Conservation (phyloP, 2,113 vertebrate genomes). For the Chloropsis cyanopogon region DNA sequence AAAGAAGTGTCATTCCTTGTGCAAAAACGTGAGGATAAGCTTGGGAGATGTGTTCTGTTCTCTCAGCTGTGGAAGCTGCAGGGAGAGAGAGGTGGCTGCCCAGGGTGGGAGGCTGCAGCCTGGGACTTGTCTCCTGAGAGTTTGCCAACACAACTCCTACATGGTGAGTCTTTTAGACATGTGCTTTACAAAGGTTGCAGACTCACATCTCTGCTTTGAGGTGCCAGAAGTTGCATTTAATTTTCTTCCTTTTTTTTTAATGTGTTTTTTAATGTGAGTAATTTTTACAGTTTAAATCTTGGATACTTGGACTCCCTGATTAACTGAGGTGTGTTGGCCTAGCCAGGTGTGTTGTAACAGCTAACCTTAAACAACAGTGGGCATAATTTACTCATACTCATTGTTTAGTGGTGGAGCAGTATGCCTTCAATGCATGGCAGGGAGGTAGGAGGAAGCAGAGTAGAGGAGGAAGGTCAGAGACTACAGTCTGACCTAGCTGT, state of each 20-base stretch:
- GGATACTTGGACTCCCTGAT: neutral
- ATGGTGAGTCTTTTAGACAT: neutral
- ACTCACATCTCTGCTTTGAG: neutral
- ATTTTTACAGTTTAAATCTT: neutral
- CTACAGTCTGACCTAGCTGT: neutral
- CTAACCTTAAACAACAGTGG: neutral
- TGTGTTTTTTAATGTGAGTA: neutral
- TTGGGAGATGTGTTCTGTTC: neutral
- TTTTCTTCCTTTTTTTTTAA: too few relatives aligned
- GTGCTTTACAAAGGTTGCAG: neutral
- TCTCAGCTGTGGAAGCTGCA: neutral
- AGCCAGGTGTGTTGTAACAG: neutral
- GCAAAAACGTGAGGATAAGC: neutral
- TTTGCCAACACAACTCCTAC: fast-evolving
- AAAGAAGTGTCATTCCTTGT: neutral
- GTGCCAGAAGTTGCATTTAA: neutral
- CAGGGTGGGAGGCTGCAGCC: neutral
- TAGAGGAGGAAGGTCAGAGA: neutral
- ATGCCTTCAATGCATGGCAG: fast-evolving
- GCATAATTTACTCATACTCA: neutral
- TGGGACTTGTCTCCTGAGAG: fast-evolving
- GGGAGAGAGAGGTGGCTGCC: neutral
- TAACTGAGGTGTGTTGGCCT: neutral
- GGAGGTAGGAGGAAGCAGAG: neutral
- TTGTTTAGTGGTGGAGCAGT: neutral